A percentile compares a stretch with the other conserved stretches of the same genome.
phyloP scores from a whole-genome alignment of 2,113 vertebrate genomes.

The Mungos mungo region DNA sequence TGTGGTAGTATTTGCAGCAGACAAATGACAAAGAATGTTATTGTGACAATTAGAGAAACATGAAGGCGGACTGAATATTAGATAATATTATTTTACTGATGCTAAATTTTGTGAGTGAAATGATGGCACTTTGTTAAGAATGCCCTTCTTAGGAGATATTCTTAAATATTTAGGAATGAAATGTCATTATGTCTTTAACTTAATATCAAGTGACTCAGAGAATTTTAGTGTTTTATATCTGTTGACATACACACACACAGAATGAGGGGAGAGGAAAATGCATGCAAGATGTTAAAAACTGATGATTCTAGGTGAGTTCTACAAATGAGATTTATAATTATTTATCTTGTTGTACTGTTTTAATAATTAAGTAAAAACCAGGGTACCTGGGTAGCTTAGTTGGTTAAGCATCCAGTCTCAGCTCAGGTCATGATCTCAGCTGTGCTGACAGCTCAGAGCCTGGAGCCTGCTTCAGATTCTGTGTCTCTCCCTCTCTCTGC shows the following conservation, averaged over 20 bases:
- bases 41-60: neutral
- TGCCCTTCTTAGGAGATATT: neutral
- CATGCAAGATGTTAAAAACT: neutral
- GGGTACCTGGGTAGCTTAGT: too few relatives aligned
- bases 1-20: neutral
- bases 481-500: too few relatives aligned
- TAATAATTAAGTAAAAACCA: conserved; percentile 21
- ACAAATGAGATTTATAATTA: neutral
- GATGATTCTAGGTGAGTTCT: neutral
- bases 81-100: neutral
- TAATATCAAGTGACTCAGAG: neutral
- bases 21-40: neutral
- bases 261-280: neutral
- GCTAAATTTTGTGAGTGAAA: conserved; percentile 7
- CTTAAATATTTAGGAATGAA: neutral
- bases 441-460: too few relatives aligned
- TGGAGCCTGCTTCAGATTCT: too few relatives aligned
- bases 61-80: neutral
- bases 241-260: neutral
- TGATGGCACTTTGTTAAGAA: neutral
- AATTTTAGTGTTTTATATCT: neutral
- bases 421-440: too few relatives aligned
- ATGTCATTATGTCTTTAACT: neutral
- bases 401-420: too few relatives aligned
- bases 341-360: neutral